A percentile compares a stretch with the other conserved stretches of the same genome.
Conservation (phyloP, 2,888 invertebrate species). For the Luffia ferchaultella region DNA sequence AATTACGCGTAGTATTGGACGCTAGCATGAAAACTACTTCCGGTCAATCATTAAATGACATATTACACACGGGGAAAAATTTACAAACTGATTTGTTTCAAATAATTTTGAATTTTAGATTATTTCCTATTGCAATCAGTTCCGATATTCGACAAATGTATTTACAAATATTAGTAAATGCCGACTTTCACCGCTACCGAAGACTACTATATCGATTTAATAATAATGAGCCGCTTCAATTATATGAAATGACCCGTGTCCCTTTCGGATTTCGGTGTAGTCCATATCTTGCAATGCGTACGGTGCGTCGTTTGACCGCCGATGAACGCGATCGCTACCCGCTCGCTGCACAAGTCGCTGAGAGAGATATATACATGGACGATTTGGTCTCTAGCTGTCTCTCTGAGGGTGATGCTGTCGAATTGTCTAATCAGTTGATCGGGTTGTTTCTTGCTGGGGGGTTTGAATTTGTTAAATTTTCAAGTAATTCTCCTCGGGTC, state of each 20-base stretch:
- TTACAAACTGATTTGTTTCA: constrained; percentile 4
- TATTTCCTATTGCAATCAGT: not conserved
- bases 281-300: not conserved
- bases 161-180: constrained; percentile 1
- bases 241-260: not conserved
- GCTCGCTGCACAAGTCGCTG: not conserved
- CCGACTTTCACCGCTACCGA: not conserved
- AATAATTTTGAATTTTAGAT: constrained; percentile 1
- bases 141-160: constrained; percentile 7
- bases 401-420: not conserved
- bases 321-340: not conserved
- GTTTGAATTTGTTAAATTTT: not conserved
- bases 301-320: not conserved
- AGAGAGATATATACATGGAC: not conserved
- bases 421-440: not conserved
- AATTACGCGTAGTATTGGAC: constrained; percentile 3
- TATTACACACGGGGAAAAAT: constrained; percentile 4
- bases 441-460: not conserved
- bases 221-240: not conserved
- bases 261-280: not conserved
- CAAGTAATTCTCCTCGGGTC: not conserved
- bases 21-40: constrained; percentile 5
- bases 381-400: not conserved
- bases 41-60: constrained; percentile 4
- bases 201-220: not conserved